Evolutionary conservation across 2,888 invertebrate genomes (phyloP).

Genomic region (Homarus gammarus): DNA sequence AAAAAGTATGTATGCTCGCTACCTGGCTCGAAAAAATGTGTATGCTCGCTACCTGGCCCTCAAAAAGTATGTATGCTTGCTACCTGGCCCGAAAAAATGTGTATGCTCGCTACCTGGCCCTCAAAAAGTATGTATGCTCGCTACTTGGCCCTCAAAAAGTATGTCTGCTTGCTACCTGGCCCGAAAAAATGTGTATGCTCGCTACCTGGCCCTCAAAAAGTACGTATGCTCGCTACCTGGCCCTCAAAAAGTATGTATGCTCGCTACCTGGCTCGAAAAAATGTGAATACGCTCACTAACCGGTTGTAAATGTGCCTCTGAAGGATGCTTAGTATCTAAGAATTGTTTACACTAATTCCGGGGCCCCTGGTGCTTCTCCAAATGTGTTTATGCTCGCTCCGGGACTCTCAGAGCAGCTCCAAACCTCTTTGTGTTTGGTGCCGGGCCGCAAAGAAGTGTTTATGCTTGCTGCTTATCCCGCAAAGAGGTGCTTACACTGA

Average conservation of each 20-base stretch:
- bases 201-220: not conserved
- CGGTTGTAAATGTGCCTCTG: not conserved
- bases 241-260: not conserved
- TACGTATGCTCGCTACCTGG: not conserved
- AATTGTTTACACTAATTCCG: too few species aligned
- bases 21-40: not conserved
- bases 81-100: not conserved
- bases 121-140: not conserved
- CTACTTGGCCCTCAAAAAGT: not conserved
- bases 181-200: not conserved
- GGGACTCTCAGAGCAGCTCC: not conserved
- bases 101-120: not conserved
- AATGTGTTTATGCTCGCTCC: not conserved
- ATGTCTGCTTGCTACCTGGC: not conserved
- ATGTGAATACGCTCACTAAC: not conserved
- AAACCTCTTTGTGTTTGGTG: too few species aligned
- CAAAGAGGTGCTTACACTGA: too few species aligned
- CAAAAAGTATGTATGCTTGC: not conserved
- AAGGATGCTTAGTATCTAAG: too few species aligned
- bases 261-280: not conserved
- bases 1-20: not conserved
- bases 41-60: not conserved
- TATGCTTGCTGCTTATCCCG: conserved; percentile 10
- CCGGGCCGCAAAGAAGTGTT: not conserved
- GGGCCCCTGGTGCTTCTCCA: not conserved